These are phyloP conservation scores for Alfaro cultratus DNA, from an alignment of 2,797 vertebrate genomes.

Conservation along the genomic window DNA sequence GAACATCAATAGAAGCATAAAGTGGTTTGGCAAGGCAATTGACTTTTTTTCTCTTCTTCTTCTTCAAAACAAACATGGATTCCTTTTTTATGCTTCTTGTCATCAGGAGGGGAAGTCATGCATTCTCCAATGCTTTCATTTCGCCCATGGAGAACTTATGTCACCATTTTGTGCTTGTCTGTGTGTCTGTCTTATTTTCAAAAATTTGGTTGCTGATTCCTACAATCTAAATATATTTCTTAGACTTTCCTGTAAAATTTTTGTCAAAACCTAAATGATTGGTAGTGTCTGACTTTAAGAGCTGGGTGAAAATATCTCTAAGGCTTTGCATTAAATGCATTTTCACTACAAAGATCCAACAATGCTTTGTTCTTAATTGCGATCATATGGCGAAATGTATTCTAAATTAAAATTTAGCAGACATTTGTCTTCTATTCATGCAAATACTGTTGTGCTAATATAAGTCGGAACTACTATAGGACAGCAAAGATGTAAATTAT, in stretches of 20 bases:
- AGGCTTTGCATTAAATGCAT: background rate
- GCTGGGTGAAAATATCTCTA: background rate
- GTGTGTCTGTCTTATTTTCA: slow-evolving; percentile 1
- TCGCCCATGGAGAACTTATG: slow-evolving; percentile 7
- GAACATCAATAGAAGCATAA: slow-evolving; percentile 59
- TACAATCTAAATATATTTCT: background rate
- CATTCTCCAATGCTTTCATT: slow-evolving; percentile 21
- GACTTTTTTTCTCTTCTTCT: slow-evolving; percentile 53
- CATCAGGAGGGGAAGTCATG: slow-evolving; percentile 40
- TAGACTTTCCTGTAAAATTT: background rate
- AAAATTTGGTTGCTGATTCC: slow-evolving; percentile 4
- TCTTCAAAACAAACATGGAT: slow-evolving; percentile 67
- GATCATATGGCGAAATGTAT: background rate
- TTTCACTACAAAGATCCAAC: background rate
- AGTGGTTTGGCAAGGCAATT: slow-evolving; percentile 64
- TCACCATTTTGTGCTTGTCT: slow-evolving; percentile 2
- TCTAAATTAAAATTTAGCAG: background rate
- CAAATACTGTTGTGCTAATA: background rate
- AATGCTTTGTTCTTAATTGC: background rate
- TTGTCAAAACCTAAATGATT: background rate
- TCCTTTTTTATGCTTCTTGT: slow-evolving; percentile 53
- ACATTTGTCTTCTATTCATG: background rate
- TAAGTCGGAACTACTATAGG: background rate
- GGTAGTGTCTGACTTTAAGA: background rate
- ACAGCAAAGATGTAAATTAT: background rate